Evolutionary conservation across 2,888 invertebrate genomes (phyloP).

Genomic region (Dasypogon diadema): DNA sequence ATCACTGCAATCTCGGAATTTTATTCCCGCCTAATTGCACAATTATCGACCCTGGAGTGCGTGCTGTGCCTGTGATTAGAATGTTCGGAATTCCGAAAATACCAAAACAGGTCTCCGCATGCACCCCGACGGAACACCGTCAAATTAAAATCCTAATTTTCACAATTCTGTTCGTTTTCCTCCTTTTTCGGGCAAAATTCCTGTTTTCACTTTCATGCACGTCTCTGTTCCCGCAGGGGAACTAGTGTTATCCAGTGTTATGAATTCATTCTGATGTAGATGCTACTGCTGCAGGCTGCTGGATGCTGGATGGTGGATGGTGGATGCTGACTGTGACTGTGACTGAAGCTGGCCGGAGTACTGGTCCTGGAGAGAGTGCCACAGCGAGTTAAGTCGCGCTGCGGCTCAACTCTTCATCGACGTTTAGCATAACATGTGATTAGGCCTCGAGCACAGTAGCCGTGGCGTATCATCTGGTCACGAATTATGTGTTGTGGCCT

Average conservation of each 20-base stretch:
- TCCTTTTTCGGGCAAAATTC: conserved; percentile 32
- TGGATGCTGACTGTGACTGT: conserved; percentile 12
- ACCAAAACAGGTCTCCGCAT: not conserved
- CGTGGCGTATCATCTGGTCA: conserved; percentile 53
- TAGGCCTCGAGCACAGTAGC: conserved; percentile 54
- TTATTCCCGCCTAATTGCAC: conserved; percentile 23
- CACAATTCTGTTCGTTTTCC: conserved; percentile 19
- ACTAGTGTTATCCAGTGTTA: conserved; percentile 28
- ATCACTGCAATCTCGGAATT: conserved; percentile 35
- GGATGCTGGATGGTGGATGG: not conserved
- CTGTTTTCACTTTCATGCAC: conserved; percentile 47
- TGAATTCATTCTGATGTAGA: conserved; percentile 34
- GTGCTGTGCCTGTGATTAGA: conserved; percentile 27
- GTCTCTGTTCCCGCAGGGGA: conserved; percentile 19
- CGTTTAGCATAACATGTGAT: conserved; percentile 55
- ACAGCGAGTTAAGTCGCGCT: not conserved
- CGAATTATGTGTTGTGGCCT: conserved; percentile 49
- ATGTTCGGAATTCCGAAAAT: conserved; percentile 41
- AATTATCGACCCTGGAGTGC: conserved; percentile 18
- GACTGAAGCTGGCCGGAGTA: conserved; percentile 19
- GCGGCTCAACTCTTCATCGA: conserved; percentile 41
- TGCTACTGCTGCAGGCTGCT: conserved; percentile 41
- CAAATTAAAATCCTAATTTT: conserved; percentile 49
- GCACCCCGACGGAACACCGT: conserved; percentile 21
- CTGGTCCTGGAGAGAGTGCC: conserved; percentile 15